Evolutionary conservation across 2,113 vertebrate species (phyloP).

Genomic region (Halichoerus grypus): DNA sequence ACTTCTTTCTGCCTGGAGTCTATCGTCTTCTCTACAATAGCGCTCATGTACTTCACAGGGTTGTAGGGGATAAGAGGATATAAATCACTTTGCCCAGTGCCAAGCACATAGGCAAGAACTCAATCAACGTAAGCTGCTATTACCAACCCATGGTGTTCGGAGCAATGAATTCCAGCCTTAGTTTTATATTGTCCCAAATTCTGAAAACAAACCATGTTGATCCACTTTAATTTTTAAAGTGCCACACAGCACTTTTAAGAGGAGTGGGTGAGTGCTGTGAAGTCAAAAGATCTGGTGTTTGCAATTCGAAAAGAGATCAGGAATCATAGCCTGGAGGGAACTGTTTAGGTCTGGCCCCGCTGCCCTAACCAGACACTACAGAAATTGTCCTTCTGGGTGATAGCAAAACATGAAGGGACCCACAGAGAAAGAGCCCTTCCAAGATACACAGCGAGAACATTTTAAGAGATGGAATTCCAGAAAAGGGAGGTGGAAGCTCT

Average conservation of each 20-base stretch:
- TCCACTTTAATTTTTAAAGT: conserved; percentile 78
- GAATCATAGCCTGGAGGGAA: neutral
- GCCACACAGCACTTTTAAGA: conserved; percentile 67
- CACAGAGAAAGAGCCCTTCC: neutral
- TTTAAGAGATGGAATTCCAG: neutral
- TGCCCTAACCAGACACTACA: neutral
- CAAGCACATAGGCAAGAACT: conserved; percentile 6
- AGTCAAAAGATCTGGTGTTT: conserved; percentile 63
- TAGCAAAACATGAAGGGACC: neutral
- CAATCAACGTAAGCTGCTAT: neutral
- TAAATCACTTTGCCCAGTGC: neutral
- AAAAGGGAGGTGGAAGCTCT: neutral
- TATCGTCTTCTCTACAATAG: neutral
- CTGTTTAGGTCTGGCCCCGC: conserved; percentile 16
- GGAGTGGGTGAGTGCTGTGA: conserved; percentile 47
- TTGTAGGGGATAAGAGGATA: neutral
- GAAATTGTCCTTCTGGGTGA: neutral
- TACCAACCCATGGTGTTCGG: neutral
- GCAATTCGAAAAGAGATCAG: conserved; percentile 38
- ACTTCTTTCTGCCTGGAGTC: neutral
- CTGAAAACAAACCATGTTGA: conserved; percentile 72
- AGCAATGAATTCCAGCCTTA: conserved; percentile 42
- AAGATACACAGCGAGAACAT: neutral
- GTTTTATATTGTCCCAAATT: conserved; percentile 68
- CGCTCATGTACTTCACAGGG: neutral